These are phyloP conservation scores for Fragum whitleyi DNA, from an alignment of 2,888 invertebrate species.

Conservation along the genomic window DNA sequence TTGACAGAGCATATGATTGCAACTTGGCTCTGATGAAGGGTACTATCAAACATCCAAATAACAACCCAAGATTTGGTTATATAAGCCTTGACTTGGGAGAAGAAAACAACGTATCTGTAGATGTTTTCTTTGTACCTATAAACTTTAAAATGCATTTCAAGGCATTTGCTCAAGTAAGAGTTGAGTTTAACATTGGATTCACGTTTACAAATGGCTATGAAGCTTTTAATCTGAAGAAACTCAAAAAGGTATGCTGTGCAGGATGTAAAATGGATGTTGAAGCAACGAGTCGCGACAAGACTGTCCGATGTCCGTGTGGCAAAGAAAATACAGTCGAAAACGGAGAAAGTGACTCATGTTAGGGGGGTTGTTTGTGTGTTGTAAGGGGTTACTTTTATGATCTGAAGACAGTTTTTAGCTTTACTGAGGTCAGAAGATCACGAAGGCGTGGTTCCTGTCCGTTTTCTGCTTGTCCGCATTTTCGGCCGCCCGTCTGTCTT, in stretches of 20 bases:
- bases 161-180: slow-evolving; percentile 43
- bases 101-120: slow-evolving; percentile 50
- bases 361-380: background rate
- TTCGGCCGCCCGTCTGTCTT: too few relatives aligned
- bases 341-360: background rate
- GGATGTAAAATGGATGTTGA: background rate
- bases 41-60: slow-evolving; percentile 59
- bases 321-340: background rate
- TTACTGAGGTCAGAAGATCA: too few relatives aligned
- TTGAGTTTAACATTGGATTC: slow-evolving; percentile 59
- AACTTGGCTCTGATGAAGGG: slow-evolving; percentile 43
- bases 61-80: slow-evolving; percentile 44
- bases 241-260: slow-evolving; percentile 1
- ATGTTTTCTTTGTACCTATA: slow-evolving; percentile 52
- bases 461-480: too few relatives aligned
- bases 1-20: background rate
- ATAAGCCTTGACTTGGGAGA: slow-evolving; percentile 57
- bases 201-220: slow-evolving; percentile 9
- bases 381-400: too few relatives aligned
- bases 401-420: too few relatives aligned
- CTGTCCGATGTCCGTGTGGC: background rate
- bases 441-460: too few relatives aligned
- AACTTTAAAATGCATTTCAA: slow-evolving; percentile 34
- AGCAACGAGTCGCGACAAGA: background rate
- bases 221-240: background rate